Evolutionary conservation across 1,140 invertebrate genomes (phyloP).

Genomic region (Drosophila navojoa): DNA sequence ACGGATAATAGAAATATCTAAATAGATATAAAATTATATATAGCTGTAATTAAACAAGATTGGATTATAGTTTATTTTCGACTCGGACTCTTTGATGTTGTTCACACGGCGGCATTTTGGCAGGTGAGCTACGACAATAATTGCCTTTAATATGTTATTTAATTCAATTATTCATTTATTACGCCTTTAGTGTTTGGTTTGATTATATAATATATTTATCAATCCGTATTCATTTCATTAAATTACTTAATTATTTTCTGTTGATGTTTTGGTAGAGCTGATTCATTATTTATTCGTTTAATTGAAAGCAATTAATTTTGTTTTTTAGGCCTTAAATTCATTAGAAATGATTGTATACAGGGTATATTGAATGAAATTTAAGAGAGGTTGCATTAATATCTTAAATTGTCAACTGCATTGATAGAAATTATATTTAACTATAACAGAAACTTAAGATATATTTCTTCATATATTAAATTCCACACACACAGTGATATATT

Average conservation of each 20-base stretch:
- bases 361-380: no score
- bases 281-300: background rate
- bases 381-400: no score
- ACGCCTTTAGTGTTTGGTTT: background rate
- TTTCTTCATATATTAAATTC: no score
- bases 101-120: slow-evolving; percentile 14
- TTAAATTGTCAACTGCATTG: no score
- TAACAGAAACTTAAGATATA: no score
- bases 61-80: slow-evolving; percentile 8
- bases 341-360: no score
- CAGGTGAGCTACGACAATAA: slow-evolving; percentile 39
- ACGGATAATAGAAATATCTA: slow-evolving; percentile 7
- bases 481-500: no score
- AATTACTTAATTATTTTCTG: background rate
- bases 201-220: no score
- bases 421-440: no score
- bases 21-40: background rate
- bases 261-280: background rate
- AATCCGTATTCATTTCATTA: background rate
- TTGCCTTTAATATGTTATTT: background rate
- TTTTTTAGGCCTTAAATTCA: no score
- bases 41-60: slow-evolving; percentile 11
- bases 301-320: background rate
- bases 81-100: slow-evolving; percentile 25
- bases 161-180: background rate